Conservation (phyloP, 2,888 invertebrate genomes). For the Conchocele bisecta region DNA sequence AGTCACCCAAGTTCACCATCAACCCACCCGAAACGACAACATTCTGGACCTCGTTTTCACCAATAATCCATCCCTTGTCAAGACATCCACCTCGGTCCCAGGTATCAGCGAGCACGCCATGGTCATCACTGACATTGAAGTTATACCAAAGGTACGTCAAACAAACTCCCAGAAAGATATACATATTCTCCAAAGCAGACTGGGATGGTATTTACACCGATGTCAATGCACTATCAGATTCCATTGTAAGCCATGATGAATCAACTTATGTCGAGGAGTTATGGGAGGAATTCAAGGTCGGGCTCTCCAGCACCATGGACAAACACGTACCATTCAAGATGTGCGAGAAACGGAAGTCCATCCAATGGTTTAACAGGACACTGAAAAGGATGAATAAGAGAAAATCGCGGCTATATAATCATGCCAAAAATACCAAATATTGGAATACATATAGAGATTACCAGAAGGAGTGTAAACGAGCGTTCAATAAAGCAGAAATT, state of each 20-base stretch:
- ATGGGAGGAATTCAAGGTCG: not conserved
- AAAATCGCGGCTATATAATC: conserved; percentile 23
- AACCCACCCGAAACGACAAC: conserved; percentile 35
- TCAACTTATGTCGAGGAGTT: conserved; percentile 2
- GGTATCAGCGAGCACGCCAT: conserved; percentile 46
- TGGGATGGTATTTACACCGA: conserved; percentile 12
- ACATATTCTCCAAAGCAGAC: conserved; percentile 17
- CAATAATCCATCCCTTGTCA: conserved; percentile 40
- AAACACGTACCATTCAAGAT: conserved; percentile 19
- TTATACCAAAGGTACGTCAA: conserved; percentile 7
- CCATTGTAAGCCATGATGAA: no score
- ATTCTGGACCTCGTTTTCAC: conserved; percentile 43
- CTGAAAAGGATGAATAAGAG: conserved; percentile 25
- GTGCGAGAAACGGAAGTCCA: not conserved
- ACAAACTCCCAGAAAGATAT: conserved; percentile 14
- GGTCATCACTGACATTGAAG: conserved; percentile 35
- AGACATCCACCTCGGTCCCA: conserved; percentile 28
- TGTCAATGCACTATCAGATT: not conserved
- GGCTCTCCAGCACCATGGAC: conserved; percentile 2
- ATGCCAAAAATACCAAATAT: conserved; percentile 27
- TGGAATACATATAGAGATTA: conserved; percentile 20
- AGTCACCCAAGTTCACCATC: conserved; percentile 36
- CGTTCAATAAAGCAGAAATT: conserved; percentile 33
- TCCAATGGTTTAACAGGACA: conserved; percentile 33
- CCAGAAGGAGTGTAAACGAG: conserved; percentile 37